These are phyloP conservation scores for Cantharis lateralis DNA, from an alignment of 2,888 invertebrate species.

Conservation along the genomic window DNA sequence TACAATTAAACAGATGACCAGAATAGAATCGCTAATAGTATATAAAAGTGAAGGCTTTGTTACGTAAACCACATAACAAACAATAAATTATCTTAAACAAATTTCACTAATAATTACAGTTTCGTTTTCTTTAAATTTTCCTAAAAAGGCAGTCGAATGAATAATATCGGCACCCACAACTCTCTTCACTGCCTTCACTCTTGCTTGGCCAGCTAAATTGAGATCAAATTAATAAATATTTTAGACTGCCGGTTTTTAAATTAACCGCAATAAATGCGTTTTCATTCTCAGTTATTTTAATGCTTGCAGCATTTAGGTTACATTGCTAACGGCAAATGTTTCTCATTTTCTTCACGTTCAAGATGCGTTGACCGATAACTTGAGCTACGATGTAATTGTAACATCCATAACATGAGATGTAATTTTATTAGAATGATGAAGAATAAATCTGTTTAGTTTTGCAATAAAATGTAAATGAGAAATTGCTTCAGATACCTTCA, in stretches of 20 bases:
- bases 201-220: background rate
- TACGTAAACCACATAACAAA: slow-evolving; percentile 6
- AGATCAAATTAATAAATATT: background rate
- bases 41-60: slow-evolving; percentile 4
- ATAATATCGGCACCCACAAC: background rate
- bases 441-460: background rate
- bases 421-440: background rate
- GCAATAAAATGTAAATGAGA: background rate
- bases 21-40: background rate
- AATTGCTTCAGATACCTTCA: background rate
- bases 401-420: background rate
- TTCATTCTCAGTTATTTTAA: slow-evolving; percentile 5
- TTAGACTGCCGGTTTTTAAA: slow-evolving; percentile 6
- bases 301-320: slow-evolving; percentile 8
- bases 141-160: background rate
- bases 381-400: background rate
- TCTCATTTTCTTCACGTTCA: slow-evolving; percentile 5
- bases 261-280: background rate
- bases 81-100: background rate
- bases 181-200: background rate
- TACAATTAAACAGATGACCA: slow-evolving; percentile 11
- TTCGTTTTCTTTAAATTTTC: background rate
- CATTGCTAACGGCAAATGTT: slow-evolving; percentile 2
- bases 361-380: slow-evolving; percentile 4
- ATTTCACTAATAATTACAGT: background rate